A percentile compares a stretch with the other conserved stretches of the same genome.
phyloP scores from a whole-genome alignment of 2,888 invertebrate genomes.

The Caenorhabditis sp. region DNA sequence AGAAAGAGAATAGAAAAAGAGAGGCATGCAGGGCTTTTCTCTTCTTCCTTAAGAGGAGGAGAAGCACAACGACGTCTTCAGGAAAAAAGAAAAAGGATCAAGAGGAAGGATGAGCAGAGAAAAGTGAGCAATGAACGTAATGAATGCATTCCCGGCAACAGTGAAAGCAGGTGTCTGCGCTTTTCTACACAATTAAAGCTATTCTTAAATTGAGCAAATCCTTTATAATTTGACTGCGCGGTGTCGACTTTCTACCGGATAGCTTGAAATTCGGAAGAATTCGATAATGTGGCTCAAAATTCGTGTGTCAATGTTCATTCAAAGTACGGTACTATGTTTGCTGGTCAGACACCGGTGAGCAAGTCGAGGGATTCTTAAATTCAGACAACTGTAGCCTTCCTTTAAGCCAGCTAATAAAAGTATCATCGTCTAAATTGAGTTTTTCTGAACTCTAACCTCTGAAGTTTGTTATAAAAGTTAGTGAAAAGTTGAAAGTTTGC shows the following conservation, averaged over 20 bases:
- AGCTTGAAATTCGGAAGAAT: no score
- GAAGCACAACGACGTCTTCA: conserved; percentile 32
- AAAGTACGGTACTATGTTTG: no score
- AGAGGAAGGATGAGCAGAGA: background rate
- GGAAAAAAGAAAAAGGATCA: conserved; percentile 15
- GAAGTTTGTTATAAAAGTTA: conserved; percentile 24
- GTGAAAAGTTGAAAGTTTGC: conserved; percentile 42
- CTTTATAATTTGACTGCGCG: no score
- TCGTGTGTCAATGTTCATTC: no score
- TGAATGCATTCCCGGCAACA: background rate
- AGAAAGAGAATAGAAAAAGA: conserved; percentile 40
- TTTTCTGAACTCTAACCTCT: background rate
- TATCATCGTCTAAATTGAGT: background rate
- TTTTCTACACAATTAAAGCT: no score
- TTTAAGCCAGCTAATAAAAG: background rate
- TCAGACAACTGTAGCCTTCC: no score
- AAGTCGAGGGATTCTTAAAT: no score
- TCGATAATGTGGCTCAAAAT: no score
- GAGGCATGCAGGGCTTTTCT: conserved; percentile 28
- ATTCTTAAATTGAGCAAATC: no score
- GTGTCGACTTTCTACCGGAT: no score
- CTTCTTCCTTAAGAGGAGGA: conserved; percentile 29
- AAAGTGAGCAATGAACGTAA: conserved; percentile 9
- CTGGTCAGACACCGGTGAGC: no score
- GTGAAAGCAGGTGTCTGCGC: no score